Evolutionary conservation across 2,797 vertebrate genomes (phyloP).

Genomic region (Pachyuromys duprasi): DNA sequence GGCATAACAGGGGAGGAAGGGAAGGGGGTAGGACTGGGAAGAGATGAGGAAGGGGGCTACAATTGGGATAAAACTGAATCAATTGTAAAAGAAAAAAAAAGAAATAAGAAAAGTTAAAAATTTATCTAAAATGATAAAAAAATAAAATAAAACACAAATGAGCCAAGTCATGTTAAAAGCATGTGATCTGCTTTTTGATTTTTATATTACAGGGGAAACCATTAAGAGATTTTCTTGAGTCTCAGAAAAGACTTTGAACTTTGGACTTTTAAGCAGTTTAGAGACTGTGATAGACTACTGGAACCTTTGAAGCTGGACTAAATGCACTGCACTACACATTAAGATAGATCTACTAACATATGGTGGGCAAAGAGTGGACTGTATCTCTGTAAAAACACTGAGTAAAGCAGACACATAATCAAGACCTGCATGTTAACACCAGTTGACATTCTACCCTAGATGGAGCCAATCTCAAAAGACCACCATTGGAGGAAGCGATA

Average conservation of each 20-base stretch:
- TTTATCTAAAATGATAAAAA: too few relatives aligned
- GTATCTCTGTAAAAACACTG: not conserved
- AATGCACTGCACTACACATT: not conserved
- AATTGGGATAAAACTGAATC: too few relatives aligned
- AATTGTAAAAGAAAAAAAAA: too few relatives aligned
- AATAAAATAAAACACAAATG: not conserved
- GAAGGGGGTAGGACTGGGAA: too few relatives aligned
- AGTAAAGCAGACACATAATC: not conserved
- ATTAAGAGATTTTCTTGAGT: not conserved
- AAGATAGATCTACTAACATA: not conserved
- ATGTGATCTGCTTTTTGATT: not conserved
- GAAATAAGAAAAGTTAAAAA: too few relatives aligned
- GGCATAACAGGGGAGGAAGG: too few relatives aligned
- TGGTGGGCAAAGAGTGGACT: not conserved
- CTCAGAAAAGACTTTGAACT: not conserved
- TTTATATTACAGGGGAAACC: not conserved
- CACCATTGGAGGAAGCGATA: not conserved
- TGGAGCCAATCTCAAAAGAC: not conserved
- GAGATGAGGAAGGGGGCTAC: too few relatives aligned
- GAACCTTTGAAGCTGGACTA: not conserved
- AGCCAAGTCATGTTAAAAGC: not conserved
- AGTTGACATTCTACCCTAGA: not conserved
- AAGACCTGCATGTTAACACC: not conserved
- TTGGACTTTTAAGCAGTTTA: not conserved
- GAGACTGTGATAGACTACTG: not conserved